phyloP scores from a whole-genome alignment of 2,888 invertebrate species.

The Tenthredo amoena region DNA sequence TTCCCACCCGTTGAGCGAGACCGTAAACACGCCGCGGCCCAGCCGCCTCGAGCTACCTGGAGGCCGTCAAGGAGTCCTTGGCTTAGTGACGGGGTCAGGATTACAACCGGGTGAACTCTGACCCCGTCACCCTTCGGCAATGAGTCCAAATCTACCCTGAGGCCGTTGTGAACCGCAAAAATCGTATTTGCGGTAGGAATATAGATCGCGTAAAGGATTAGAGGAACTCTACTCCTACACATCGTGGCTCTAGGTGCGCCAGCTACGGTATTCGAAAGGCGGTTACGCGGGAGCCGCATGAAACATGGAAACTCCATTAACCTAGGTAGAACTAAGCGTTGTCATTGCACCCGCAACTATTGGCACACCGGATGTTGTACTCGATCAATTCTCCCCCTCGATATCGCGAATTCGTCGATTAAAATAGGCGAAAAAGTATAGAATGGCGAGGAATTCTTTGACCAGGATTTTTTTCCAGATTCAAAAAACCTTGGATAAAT shows the following conservation, averaged over 20 bases:
- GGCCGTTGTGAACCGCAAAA: background rate
- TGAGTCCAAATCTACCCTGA: background rate
- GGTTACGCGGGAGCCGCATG: slow-evolving; percentile 5
- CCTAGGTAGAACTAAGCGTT: slow-evolving; percentile 37
- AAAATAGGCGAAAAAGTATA: background rate
- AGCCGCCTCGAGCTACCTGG: slow-evolving; percentile 27
- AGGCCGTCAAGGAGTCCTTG: slow-evolving; percentile 39
- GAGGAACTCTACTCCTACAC: background rate
- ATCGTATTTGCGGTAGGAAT: background rate
- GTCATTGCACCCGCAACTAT: slow-evolving; percentile 18
- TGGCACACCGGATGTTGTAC: slow-evolving; percentile 13
- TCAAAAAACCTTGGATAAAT: too few species aligned
- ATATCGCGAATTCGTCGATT: background rate
- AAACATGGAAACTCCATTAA: slow-evolving; percentile 46
- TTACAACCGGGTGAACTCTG: slow-evolving; percentile 25
- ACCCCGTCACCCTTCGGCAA: background rate
- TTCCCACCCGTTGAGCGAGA: slow-evolving; percentile 41
- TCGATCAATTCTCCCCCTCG: background rate
- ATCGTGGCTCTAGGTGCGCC: background rate
- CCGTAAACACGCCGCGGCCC: slow-evolving; percentile 36
- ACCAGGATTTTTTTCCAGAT: too few species aligned
- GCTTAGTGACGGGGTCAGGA: slow-evolving; percentile 40
- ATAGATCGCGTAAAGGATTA: background rate
- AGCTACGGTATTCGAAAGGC: slow-evolving; percentile 12
- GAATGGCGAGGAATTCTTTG: too few species aligned